Evolutionary conservation across 2,797 vertebrate species (phyloP).

Genomic region (Tapera naevia): DNA sequence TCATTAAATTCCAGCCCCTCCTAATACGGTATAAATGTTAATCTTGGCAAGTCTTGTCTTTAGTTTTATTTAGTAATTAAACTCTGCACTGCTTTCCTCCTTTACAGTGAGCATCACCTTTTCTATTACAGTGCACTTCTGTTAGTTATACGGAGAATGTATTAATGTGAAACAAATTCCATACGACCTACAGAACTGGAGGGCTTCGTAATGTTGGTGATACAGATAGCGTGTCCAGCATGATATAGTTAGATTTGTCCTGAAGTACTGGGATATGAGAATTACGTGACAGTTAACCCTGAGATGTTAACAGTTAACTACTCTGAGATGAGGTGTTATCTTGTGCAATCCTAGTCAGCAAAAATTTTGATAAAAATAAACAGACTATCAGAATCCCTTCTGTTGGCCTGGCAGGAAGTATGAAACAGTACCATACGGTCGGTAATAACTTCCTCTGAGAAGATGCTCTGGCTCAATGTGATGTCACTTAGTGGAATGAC

Average conservation of each 20-base stretch:
- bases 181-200: not conserved
- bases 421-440: not conserved
- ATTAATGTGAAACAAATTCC: not conserved
- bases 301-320: no score
- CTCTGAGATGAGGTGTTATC: not conserved
- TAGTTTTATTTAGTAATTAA: slow-evolving; percentile 10
- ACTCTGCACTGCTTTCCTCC: not conserved
- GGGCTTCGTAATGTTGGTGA: not conserved
- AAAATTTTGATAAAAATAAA: slow-evolving; percentile 2
- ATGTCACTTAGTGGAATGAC: not conserved
- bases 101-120: not conserved
- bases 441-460: not conserved
- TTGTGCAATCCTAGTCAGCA: not conserved
- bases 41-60: not conserved
- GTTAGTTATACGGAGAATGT: not conserved
- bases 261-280: not conserved
- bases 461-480: not conserved
- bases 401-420: not conserved
- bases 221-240: not conserved
- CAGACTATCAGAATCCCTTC: not conserved
- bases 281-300: no score
- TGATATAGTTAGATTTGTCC: not conserved
- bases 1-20: not conserved
- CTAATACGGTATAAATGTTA: not conserved
- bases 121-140: not conserved